phyloP scores from a whole-genome alignment of 1,140 invertebrate genomes.

The Papilio polyxenes region DNA sequence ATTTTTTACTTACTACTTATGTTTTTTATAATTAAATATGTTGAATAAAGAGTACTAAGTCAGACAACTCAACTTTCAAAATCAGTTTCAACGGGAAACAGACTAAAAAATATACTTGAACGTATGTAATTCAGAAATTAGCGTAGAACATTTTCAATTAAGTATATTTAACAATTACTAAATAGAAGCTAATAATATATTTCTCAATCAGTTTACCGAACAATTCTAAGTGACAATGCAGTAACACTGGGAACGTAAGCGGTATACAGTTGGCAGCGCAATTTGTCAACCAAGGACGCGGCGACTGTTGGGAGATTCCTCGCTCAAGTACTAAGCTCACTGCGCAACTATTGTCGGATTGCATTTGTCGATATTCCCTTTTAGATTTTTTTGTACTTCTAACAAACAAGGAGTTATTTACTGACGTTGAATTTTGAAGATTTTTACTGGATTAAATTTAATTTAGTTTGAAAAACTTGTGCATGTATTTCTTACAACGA shows the following conservation, averaged over 20 bases:
- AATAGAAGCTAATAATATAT: neutral
- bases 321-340: neutral
- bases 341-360: neutral
- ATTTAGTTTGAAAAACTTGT: neutral
- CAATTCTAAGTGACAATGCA: constrained; percentile 3
- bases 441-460: neutral
- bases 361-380: neutral
- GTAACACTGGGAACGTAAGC: constrained; percentile 7
- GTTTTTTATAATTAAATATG: too few species aligned
- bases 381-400: neutral
- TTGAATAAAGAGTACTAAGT: too few species aligned
- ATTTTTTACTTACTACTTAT: too few species aligned
- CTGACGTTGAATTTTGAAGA: neutral
- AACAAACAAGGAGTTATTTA: neutral
- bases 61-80: too few species aligned
- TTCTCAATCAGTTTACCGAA: neutral
- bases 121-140: too few species aligned
- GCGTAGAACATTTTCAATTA: too few species aligned
- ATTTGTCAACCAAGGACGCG: constrained; percentile 2
- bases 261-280: constrained; percentile 12
- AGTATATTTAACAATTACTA: neutral
- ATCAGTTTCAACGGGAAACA: too few species aligned
- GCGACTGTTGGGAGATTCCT: neutral
- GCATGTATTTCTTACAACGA: too few species aligned
- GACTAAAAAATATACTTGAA: too few species aligned